Conservation (phyloP, 2,888 invertebrate species). For the Molorchus minor region DNA sequence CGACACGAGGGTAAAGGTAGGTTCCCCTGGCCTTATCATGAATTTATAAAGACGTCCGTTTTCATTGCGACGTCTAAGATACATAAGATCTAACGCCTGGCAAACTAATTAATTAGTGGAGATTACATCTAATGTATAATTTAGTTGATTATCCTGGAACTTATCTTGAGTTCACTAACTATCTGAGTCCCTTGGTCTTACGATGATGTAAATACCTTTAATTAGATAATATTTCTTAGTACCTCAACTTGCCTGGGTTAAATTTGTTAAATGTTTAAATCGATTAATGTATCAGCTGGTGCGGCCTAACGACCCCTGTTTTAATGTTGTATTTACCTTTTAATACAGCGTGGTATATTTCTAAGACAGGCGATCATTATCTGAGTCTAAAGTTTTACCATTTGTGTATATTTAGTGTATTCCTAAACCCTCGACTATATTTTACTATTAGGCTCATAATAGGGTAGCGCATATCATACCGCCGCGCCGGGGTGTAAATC, state of each 20-base stretch:
- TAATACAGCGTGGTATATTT: not conserved
- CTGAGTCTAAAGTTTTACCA: too few species aligned
- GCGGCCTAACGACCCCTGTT: not conserved
- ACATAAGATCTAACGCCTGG: constrained; percentile 43
- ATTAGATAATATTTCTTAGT: constrained; percentile 23
- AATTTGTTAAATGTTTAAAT: constrained; percentile 13
- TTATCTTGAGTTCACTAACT: constrained; percentile 39
- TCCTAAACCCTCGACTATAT: too few species aligned
- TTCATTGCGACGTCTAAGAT: constrained; percentile 33
- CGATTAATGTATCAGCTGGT: constrained; percentile 7
- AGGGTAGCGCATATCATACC: too few species aligned
- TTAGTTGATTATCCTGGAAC: constrained; percentile 45
- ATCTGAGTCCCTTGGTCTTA: constrained; percentile 12
- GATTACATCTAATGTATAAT: constrained; percentile 49
- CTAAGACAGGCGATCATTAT: not conserved
- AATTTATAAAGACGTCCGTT: constrained; percentile 38
- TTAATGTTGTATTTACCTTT: not conserved
- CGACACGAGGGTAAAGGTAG: constrained; percentile 1
- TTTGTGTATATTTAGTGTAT: too few species aligned
- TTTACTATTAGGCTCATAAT: too few species aligned
- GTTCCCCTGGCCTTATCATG: constrained; percentile 28
- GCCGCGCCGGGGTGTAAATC: too few species aligned
- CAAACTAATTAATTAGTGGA: constrained; percentile 48
- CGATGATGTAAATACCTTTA: constrained; percentile 24
- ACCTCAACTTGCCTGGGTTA: constrained; percentile 8